phyloP scores from a whole-genome alignment of 2,888 invertebrate genomes.

The Griposia aprilina region DNA sequence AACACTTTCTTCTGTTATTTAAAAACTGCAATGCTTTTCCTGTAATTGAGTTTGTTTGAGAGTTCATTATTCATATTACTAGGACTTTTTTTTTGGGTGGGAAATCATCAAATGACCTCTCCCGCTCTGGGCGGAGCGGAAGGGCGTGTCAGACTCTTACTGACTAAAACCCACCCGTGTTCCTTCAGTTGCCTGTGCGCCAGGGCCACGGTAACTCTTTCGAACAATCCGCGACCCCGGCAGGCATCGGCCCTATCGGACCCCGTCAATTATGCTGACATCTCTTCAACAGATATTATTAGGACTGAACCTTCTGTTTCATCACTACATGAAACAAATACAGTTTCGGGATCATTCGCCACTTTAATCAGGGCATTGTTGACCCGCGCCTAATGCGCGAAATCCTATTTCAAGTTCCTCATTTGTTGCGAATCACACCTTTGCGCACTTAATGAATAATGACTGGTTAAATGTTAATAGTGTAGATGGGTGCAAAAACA shows the following conservation, averaged over 20 bases:
- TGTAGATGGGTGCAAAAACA: conserved; percentile 19
- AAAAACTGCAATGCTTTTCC: neutral
- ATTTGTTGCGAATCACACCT: conserved; percentile 57
- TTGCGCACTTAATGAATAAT: conserved; percentile 30
- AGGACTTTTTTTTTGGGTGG: too few relatives aligned
- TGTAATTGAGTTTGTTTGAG: neutral
- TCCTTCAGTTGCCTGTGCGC: too few relatives aligned
- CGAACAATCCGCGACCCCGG: too few relatives aligned
- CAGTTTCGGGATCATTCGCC: conserved; percentile 50
- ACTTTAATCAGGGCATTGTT: conserved; percentile 65
- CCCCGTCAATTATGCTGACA: too few relatives aligned
- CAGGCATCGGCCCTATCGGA: too few relatives aligned
- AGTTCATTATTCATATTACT: neutral
- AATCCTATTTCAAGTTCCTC: conserved; percentile 58
- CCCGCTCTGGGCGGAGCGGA: too few relatives aligned
- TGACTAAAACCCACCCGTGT: too few relatives aligned
- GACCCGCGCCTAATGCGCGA: conserved; percentile 48
- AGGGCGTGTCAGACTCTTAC: too few relatives aligned
- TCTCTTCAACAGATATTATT: too few relatives aligned
- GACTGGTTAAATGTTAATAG: conserved; percentile 7
- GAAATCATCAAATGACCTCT: too few relatives aligned
- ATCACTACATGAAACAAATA: neutral
- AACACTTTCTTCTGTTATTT: neutral
- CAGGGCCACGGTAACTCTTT: too few relatives aligned
- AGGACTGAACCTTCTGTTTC: conserved; percentile 36